Evolutionary conservation across 1,140 invertebrate species (phyloP).

Genomic region (Chymomyza costata): DNA sequence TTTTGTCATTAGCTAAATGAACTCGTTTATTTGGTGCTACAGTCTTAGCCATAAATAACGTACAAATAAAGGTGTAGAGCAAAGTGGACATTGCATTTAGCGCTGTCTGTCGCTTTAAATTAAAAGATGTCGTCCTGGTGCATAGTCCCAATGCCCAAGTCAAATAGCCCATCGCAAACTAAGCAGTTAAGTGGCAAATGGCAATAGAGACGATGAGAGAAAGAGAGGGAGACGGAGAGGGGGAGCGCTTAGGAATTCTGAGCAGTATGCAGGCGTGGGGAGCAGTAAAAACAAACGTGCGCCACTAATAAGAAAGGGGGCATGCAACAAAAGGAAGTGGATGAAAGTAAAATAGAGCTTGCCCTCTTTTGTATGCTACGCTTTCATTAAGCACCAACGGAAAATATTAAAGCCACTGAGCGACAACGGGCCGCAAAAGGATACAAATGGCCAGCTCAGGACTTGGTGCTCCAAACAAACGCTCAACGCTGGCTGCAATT

Average conservation of each 20-base stretch:
- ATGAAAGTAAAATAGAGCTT: constrained; percentile 14
- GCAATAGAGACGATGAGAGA: constrained; percentile 35
- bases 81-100: constrained; percentile 10
- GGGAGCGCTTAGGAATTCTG: constrained; percentile 4
- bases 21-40: constrained; percentile 56
- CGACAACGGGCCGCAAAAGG: constrained; percentile 9
- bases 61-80: constrained; percentile 58
- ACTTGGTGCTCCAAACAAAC: too few species aligned
- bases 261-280: too few species aligned
- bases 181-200: constrained; percentile 49
- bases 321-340: constrained; percentile 14
- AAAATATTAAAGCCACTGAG: constrained; percentile 40
- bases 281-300: not conserved
- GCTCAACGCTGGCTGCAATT: too few species aligned
- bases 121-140: too few species aligned
- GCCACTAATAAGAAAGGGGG: constrained; percentile 18
- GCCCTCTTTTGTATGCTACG: not conserved
- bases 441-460: constrained; percentile 5
- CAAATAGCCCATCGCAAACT: too few species aligned
- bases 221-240: not conserved
- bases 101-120: too few species aligned
- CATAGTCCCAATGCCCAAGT: too few species aligned
- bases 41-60: constrained; percentile 54
- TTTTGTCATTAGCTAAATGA: constrained; percentile 68
- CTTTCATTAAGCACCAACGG: constrained; percentile 38